Base-by-base conservation (phyloP, 2,888 invertebrate genomes). In the Epiblema foenella region DNA sequence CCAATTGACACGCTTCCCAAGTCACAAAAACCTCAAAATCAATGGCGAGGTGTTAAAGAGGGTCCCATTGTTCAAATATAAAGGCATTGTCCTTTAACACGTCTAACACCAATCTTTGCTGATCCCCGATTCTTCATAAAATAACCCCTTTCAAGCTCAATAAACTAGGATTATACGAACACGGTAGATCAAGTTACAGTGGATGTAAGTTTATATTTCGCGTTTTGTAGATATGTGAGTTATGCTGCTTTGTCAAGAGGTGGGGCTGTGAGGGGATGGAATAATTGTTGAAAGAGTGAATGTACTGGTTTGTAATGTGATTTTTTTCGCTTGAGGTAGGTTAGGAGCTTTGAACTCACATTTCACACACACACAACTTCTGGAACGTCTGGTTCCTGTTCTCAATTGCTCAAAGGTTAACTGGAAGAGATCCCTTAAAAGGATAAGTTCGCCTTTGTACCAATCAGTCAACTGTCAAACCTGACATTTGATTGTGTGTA, bases 11-110 rank as follows among this genome's bases (percentile, higher is more conserved):
- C 57, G 63, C 57, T 42, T 69, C 63, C 24, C 15, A 46, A 52
- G 18, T 65, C 33, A 46, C 33, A 67, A 59, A 57, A 69, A 63
- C 33, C 18, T 52, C 52, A 51, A 65, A 69, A 69, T 65, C 69
- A 69, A 69, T 69, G 69, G 51, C 15, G 58, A 69, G 69, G 69
- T 65, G 69, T 69, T 52, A 59, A 59, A 58, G 64, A 65, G 64
- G 69, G 69, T 52, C 24, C 33, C 18, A n/a, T 58, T 71, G 67
- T 66, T 71, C 54, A 67, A 66, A 52, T 17, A 66, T 54, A 59
- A 57, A 49, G 46, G 12, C 39, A 67, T 57, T 68, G 49, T 66
- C 17, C 37, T 60, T 66, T 71, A 68, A 69, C 69, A 69, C 69
- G 64, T 59, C 42, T 12, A 18, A 15, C 7, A 65, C 69, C 64